These are phyloP conservation scores for Platichthys stellatus DNA, from an alignment of 2,113 vertebrate genomes.

Conservation along the genomic window DNA sequence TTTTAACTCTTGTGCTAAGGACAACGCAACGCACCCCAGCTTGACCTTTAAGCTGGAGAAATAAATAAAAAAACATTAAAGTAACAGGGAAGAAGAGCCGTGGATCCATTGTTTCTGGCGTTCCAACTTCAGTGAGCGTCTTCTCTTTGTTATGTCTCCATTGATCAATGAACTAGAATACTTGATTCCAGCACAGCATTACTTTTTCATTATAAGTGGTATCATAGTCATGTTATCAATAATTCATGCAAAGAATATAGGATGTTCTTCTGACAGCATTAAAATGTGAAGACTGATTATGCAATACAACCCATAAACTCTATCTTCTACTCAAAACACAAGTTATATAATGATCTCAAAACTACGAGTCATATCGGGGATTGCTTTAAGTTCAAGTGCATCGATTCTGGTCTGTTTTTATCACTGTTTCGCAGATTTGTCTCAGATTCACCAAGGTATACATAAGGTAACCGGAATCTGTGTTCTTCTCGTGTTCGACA, in stretches of 20 bases:
- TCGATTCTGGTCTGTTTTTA: not conserved
- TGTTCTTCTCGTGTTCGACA: not conserved
- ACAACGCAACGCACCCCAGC: not conserved
- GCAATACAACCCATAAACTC: slow-evolving; percentile 61
- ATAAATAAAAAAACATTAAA: not conserved
- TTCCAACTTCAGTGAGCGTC: not conserved
- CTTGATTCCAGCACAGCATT: slow-evolving; percentile 48
- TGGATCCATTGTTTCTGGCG: not conserved
- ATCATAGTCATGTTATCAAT: slow-evolving; percentile 68
- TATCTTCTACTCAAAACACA: slow-evolving; percentile 55
- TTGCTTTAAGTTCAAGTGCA: not conserved
- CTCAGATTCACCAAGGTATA: not conserved
- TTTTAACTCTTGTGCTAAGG: slow-evolving; percentile 8
- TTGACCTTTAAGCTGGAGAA: not conserved
- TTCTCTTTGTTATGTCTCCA: slow-evolving; percentile 9
- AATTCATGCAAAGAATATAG: slow-evolving; percentile 63
- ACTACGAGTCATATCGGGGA: slow-evolving; percentile 56
- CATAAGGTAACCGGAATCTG: not conserved
- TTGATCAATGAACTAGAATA: slow-evolving; percentile 42
- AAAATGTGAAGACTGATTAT: slow-evolving; percentile 64
- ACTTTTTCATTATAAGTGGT: slow-evolving; percentile 68
- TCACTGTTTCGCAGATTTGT: not conserved
- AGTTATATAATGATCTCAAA: slow-evolving; percentile 67
- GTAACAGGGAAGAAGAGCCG: not conserved
- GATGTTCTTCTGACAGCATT: slow-evolving; percentile 65